Conservation (phyloP, 37 sponge, comb jelly and placozoan genomes). For the Eunapius fragilis region DNA sequence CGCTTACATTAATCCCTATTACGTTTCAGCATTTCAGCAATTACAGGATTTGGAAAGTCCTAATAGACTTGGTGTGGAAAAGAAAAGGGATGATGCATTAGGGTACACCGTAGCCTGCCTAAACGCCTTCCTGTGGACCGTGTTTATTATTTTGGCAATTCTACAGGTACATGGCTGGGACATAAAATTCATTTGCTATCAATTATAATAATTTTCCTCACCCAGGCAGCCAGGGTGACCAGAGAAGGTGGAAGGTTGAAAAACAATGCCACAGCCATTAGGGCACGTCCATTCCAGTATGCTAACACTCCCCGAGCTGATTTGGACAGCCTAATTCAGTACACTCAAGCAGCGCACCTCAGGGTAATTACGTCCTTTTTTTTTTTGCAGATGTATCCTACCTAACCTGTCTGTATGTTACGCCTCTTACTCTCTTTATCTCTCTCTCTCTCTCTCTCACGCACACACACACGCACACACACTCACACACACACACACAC, state of each 20-base stretch:
- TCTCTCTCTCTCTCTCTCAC: too few relatives aligned
- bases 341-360: conserved; percentile 38
- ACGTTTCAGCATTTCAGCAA: not conserved
- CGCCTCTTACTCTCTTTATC: too few relatives aligned
- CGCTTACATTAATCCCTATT: too few relatives aligned
- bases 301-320: conserved; percentile 55
- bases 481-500: too few relatives aligned
- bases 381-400: not conserved
- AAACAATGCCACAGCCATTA: conserved; percentile 32
- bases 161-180: conserved; percentile 37
- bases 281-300: conserved; percentile 72
- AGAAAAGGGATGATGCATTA: not conserved
- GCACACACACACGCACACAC: too few relatives aligned
- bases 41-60: conserved; percentile 9
- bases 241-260: conserved; percentile 42
- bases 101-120: conserved; percentile 18
- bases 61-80: not conserved
- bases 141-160: conserved; percentile 49
- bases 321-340: conserved; percentile 53
- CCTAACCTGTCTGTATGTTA: too few relatives aligned
- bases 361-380: conserved; percentile 20
- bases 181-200: too few relatives aligned
- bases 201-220: not conserved
- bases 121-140: conserved; percentile 54
- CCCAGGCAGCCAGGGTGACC: conserved; percentile 72